phyloP scores from a whole-genome alignment of 2,113 vertebrate genomes.

The Microtus oregoni region DNA sequence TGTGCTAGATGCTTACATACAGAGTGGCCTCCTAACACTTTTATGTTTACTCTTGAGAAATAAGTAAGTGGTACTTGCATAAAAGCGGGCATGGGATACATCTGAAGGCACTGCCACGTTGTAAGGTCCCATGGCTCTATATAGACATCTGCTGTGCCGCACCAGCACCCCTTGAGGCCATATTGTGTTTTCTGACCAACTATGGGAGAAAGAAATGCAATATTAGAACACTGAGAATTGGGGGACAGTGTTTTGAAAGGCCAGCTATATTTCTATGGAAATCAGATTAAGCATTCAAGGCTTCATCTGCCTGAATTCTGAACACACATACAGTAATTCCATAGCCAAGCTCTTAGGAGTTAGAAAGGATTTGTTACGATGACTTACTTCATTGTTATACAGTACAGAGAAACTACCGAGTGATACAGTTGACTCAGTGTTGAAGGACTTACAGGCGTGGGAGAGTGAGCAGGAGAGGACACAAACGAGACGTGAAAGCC shows the following conservation, averaged over 20 bases:
- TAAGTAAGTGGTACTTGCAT: constrained; percentile 92
- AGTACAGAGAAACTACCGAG: constrained; percentile 44
- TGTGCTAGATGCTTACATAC: background rate
- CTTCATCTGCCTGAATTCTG: constrained; percentile 72
- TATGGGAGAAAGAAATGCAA: constrained; percentile 82
- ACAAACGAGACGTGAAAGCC: constrained; percentile 49
- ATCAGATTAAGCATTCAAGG: constrained; percentile 51
- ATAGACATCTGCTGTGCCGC: constrained; percentile 96
- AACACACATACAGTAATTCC: constrained; percentile 54
- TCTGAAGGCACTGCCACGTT: constrained; percentile 99
- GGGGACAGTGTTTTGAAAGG: constrained; percentile 48
- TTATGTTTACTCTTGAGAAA: background rate
- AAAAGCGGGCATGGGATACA: constrained; percentile 97
- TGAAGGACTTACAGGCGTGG: constrained; percentile 30
- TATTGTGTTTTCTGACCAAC: constrained; percentile 98
- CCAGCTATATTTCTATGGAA: constrained; percentile 62
- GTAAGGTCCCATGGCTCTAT: constrained; percentile 96
- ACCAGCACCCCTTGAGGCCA: constrained; percentile 99
- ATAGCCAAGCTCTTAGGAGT: constrained; percentile 58
- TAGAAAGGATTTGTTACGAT: constrained; percentile 54
- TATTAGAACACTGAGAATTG: constrained; percentile 67
- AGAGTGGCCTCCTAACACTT: constrained; percentile 16
- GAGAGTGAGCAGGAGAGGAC: constrained; percentile 39
- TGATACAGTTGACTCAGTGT: constrained; percentile 7
- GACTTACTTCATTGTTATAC: constrained; percentile 54